Conservation (phyloP, 2,888 invertebrate genomes). For the Orchesellides sinensis region DNA sequence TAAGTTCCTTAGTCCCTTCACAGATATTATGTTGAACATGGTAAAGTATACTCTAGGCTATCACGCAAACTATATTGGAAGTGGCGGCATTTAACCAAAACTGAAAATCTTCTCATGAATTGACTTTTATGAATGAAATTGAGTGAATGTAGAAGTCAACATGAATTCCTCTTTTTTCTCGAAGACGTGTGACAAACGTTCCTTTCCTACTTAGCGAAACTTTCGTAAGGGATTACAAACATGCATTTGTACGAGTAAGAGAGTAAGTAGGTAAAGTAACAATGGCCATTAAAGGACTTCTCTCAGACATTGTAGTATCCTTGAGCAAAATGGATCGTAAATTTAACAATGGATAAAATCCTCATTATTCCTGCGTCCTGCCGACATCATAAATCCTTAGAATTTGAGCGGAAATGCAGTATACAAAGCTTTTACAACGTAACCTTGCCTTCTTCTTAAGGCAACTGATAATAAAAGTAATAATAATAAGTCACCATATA, state of each 20-base stretch:
- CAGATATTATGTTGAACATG: too few species aligned
- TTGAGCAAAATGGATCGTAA: conserved; percentile 50
- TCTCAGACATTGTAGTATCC: conserved; percentile 30
- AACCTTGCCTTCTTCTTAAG: conserved; percentile 36
- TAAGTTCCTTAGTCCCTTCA: too few species aligned
- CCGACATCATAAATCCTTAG: conserved; percentile 58
- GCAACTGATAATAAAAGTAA: conserved; percentile 42
- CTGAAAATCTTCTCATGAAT: conserved; percentile 16
- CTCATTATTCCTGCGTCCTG: conserved; percentile 25
- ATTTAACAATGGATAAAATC: conserved; percentile 33
- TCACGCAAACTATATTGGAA: too few species aligned
- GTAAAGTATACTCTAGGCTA: too few species aligned
- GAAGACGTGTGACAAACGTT: conserved; percentile 59
- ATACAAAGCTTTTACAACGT: conserved; percentile 38
- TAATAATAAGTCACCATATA: too few species aligned
- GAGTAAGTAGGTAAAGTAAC: neutral
- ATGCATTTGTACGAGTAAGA: neutral
- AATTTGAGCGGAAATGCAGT: conserved; percentile 58
- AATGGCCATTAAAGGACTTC: conserved; percentile 14
- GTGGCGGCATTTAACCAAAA: conserved; percentile 29
- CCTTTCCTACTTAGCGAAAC: conserved; percentile 29
- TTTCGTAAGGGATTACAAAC: neutral
- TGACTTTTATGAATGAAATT: conserved; percentile 52
- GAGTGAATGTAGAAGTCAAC: conserved; percentile 13
- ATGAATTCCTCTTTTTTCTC: conserved; percentile 5